Evolutionary conservation across 2,888 invertebrate genomes (phyloP).

Genomic region (Ornithoptera priamus): DNA sequence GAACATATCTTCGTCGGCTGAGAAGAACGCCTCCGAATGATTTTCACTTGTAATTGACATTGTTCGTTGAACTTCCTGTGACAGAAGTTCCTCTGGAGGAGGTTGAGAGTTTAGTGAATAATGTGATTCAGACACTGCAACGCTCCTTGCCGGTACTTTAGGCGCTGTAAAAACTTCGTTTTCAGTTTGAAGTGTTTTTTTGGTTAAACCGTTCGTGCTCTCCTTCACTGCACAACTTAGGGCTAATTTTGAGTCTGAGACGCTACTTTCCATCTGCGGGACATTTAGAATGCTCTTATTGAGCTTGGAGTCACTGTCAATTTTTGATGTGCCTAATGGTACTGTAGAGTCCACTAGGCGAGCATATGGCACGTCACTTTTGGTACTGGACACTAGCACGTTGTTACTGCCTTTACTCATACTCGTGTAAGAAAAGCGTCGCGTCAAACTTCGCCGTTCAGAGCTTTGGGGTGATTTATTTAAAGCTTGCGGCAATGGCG

Average conservation of each 20-base stretch:
- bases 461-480: slow-evolving; percentile 66
- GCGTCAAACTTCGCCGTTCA: slow-evolving; percentile 68
- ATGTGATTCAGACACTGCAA: slow-evolving; percentile 84
- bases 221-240: slow-evolving; percentile 85
- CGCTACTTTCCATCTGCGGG: slow-evolving; percentile 87
- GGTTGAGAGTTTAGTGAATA: slow-evolving; percentile 82
- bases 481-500: slow-evolving; percentile 64
- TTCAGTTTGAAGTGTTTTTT: slow-evolving; percentile 52
- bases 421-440: slow-evolving; percentile 74
- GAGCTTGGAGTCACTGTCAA: slow-evolving; percentile 86
- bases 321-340: slow-evolving; percentile 78
- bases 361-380: slow-evolving; percentile 88
- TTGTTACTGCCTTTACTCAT: slow-evolving; percentile 72
- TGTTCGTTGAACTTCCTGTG: slow-evolving; percentile 87
- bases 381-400: slow-evolving; percentile 66
- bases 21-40: slow-evolving; percentile 95
- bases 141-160: slow-evolving; percentile 69
- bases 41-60: slow-evolving; percentile 94
- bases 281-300: slow-evolving; percentile 79
- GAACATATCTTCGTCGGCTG: slow-evolving; percentile 93
- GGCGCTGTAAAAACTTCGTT: slow-evolving; percentile 60
- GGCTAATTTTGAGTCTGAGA: slow-evolving; percentile 91
- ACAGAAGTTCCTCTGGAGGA: slow-evolving; percentile 80
- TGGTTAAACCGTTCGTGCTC: slow-evolving; percentile 53
- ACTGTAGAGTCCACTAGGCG: slow-evolving; percentile 86